Evolutionary conservation across 2,888 invertebrate genomes (phyloP).

Genomic region (Plebejus melissa): DNA sequence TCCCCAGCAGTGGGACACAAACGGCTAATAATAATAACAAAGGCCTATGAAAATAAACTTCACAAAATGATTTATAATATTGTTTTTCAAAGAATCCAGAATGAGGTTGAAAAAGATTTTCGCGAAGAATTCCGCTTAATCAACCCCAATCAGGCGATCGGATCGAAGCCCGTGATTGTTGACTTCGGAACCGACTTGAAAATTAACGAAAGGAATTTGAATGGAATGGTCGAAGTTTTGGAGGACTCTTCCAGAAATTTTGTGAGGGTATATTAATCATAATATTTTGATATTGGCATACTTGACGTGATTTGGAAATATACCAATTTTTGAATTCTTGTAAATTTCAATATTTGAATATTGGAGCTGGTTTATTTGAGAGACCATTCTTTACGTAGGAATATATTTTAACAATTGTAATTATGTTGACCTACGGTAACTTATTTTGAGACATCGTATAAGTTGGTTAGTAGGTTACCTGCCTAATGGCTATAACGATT

Average conservation of each 20-base stretch:
- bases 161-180: conserved; percentile 21
- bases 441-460: no score
- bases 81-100: not conserved
- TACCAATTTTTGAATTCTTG: not conserved
- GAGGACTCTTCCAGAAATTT: conserved; percentile 19
- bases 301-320: conserved; percentile 19
- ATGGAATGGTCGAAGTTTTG: conserved; percentile 28
- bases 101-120: conserved; percentile 1
- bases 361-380: not conserved
- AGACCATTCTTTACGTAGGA: not conserved
- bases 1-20: no score
- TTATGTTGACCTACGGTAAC: no score
- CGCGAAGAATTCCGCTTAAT: conserved; percentile 10
- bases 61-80: not conserved
- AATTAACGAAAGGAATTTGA: conserved; percentile 28
- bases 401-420: not conserved
- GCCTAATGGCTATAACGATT: not conserved
- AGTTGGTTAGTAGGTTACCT: no score
- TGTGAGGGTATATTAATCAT: conserved; percentile 24
- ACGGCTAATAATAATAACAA: no score
- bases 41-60: not conserved
- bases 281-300: conserved; percentile 26
- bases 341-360: conserved; percentile 13
- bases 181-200: conserved; percentile 17
- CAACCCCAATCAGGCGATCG: conserved; percentile 12